Base-by-base conservation (phyloP, 2,113 vertebrate genomes). In the Taurulus bubalis region DNA sequence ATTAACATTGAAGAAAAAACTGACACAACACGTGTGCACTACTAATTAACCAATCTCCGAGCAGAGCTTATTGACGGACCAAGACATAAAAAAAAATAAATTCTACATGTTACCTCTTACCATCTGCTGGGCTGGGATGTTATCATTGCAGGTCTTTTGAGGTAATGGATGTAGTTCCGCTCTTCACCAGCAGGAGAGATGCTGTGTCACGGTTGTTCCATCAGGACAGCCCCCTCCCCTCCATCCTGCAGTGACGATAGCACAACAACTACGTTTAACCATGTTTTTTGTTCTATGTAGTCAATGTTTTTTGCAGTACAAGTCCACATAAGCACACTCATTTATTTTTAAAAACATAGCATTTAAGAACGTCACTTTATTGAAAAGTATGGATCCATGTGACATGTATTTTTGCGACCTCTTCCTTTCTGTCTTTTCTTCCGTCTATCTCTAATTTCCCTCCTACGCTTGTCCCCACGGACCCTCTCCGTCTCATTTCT, bases 181-280 rank as follows among this genome's bases (percentile, higher is more conserved):
- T 80, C 71, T 75, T 47, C 60, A 69, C 88, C 92, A 84, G 66
- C 8, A 32, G 78, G 78, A 87, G 83, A 86, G 78, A 77, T 91
- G 90, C 87, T 92, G 88, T 84, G 89, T 91, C 90, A 91, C 38
- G 28, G 26, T 55, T 83, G 79, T 82, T 60, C 73, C 85, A 77
- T 70, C 45, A 90, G 88, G 76, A 87, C 80, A 82, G 1, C 83
- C n/a, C 63, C 1, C 40, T 18, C 4, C 72, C 16, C 56, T 30
- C 58, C 56, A 51, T 74, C 74, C 80, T 83, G 80, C 80, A 80
- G 77, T 65, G 38, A 78, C 15, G 36, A 66, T 12, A 68, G 10
- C 20, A 73, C 30, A 59, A 28, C 10, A 60, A 74, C 40, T 71
- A 9, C 55, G 22, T 59, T 64, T 5, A 71, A 11, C 18, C n/a